Percentiles rank a stretch among this genome's conserved stretches.
These are phyloP conservation scores for Ctenosaura bakeri DNA, from an alignment of 2,797 vertebrate species.

Conservation along the genomic window DNA sequence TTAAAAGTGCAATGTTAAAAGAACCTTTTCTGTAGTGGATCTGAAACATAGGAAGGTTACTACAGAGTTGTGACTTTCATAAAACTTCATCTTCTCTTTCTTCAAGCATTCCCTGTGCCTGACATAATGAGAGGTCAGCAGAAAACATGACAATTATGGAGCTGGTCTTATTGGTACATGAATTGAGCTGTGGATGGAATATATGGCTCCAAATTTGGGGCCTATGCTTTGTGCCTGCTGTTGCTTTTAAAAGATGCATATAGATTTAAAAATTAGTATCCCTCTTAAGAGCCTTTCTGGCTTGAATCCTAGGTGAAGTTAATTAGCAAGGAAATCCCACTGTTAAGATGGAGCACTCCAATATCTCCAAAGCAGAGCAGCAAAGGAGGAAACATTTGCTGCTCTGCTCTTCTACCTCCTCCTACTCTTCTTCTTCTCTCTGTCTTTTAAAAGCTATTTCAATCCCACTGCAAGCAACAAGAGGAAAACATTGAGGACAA, in stretches of 20 bases:
- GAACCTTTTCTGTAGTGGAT: not conserved
- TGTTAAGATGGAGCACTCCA: not conserved
- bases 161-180: not conserved
- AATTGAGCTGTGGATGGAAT: not conserved
- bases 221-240: not conserved
- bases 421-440: not conserved
- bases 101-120: not conserved
- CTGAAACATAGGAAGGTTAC: not conserved
- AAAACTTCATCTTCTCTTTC: not conserved
- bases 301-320: not conserved
- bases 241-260: not conserved
- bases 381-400: not conserved
- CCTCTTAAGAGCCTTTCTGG: not conserved
- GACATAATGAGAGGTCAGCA: constrained; percentile 1
- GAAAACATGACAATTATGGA: not conserved
- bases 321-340: not conserved
- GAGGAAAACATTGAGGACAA: not conserved
- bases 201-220: not conserved
- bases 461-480: not conserved
- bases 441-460: not conserved
- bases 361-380: not conserved
- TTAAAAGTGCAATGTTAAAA: constrained; percentile 7
- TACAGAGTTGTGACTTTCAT: constrained; percentile 2
- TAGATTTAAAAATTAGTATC: not conserved
- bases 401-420: too few relatives aligned